Percentiles rank a stretch among this genome's conserved stretches.
These are phyloP conservation scores for Pygoscelis adeliae DNA, from an alignment of 2,113 vertebrate genomes.

Conservation along the genomic window DNA sequence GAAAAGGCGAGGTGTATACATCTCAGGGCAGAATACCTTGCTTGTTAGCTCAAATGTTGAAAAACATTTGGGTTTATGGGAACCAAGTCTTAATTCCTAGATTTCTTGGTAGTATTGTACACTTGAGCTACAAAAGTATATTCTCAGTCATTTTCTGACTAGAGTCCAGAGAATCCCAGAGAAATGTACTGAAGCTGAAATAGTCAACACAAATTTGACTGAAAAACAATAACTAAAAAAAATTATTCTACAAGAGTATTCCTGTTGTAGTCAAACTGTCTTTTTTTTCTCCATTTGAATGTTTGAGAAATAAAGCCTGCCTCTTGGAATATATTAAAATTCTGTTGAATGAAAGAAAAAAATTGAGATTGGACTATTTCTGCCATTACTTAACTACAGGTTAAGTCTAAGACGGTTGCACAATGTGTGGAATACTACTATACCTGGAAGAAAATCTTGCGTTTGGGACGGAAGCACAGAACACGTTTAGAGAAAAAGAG, in stretches of 20 bases:
- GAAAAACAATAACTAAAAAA: neutral
- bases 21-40: neutral
- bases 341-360: neutral
- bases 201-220: neutral
- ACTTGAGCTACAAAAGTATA: neutral
- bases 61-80: neutral
- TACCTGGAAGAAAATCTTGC: constrained; percentile 90
- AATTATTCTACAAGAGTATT: neutral
- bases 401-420: constrained; percentile 88
- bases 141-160: neutral
- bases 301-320: neutral
- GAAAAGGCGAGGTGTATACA: neutral
- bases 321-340: neutral
- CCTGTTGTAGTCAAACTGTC: neutral
- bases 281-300: neutral
- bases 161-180: neutral
- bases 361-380: neutral
- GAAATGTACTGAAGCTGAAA: neutral
- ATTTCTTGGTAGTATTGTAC: neutral
- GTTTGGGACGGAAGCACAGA: constrained; percentile 77
- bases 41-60: neutral
- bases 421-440: constrained; percentile 97
- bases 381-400: constrained; percentile 72
- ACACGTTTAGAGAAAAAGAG: constrained; percentile 74
- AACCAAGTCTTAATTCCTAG: neutral